Conservation (phyloP, 2,888 invertebrate species). For the Gastracanthus pulcherrimus region DNA sequence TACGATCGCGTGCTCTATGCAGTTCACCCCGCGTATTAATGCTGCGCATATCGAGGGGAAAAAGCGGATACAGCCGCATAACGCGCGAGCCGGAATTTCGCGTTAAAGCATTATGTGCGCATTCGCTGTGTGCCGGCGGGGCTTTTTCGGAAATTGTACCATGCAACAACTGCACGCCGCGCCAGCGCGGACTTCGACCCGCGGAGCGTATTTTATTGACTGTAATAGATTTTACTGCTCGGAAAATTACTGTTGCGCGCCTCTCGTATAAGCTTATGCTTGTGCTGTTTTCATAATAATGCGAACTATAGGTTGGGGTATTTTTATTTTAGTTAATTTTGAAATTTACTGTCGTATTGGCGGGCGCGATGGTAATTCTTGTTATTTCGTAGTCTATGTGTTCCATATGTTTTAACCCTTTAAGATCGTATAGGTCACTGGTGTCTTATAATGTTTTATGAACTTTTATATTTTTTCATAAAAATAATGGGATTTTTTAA, state of each 20-base stretch:
- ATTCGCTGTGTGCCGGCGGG: neutral
- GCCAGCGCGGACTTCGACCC: neutral
- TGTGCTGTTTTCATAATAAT: neutral
- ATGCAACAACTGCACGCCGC: neutral
- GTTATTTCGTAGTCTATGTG: too few relatives aligned
- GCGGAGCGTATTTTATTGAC: conserved; percentile 2
- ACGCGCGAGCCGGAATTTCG: too few relatives aligned
- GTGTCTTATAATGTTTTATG: too few relatives aligned
- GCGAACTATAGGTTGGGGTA: neutral
- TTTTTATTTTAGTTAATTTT: too few relatives aligned
- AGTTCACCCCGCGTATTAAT: neutral
- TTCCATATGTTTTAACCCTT: too few relatives aligned
- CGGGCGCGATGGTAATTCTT: too few relatives aligned
- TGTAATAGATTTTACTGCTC: conserved; percentile 21
- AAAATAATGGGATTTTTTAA: too few relatives aligned
- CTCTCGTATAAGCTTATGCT: too few relatives aligned
- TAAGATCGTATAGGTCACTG: too few relatives aligned
- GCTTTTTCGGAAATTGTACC: conserved; percentile 17
- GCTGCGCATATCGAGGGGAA: neutral
- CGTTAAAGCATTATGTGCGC: neutral
- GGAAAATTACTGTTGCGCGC: neutral
- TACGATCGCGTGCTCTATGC: conserved; percentile 15
- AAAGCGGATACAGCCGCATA: neutral
- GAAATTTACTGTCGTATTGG: too few relatives aligned
- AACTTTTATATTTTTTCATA: too few relatives aligned